Percentiles rank a stretch among this genome's conserved stretches.
Evolutionary conservation across 2,797 vertebrate genomes (phyloP).

Genomic region (Argya squamiceps): DNA sequence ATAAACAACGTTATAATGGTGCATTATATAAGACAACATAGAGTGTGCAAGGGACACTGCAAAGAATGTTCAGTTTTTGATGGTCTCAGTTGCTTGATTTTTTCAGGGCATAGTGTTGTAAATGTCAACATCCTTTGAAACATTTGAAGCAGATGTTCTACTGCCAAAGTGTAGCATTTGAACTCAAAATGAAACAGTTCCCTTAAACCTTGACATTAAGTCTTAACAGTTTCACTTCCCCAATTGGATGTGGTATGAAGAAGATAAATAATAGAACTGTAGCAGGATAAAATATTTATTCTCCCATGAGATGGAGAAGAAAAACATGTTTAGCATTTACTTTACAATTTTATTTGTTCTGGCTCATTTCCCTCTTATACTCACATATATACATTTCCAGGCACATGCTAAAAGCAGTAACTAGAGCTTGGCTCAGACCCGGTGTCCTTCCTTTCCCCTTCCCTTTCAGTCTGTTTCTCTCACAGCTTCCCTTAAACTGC

Average conservation of each 20-base stretch:
- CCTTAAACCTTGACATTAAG: slow-evolving; percentile 65
- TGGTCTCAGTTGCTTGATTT: background rate
- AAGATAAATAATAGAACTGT: slow-evolving; percentile 76
- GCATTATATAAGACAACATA: background rate
- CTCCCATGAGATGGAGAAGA: slow-evolving; percentile 63
- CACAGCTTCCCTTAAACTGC: slow-evolving; percentile 23
- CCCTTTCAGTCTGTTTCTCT: slow-evolving; percentile 10
- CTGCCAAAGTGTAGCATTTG: slow-evolving; percentile 59
- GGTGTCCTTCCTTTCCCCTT: slow-evolving; percentile 56
- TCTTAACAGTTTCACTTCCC: slow-evolving; percentile 68
- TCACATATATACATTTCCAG: slow-evolving; percentile 55
- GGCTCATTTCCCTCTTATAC: slow-evolving; percentile 67
- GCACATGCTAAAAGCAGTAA: slow-evolving; percentile 68
- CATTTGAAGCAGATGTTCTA: slow-evolving; percentile 58
- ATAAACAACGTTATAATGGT: background rate
- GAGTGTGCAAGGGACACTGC: background rate
- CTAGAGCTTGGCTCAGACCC: slow-evolving; percentile 35
- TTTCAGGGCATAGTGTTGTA: background rate
- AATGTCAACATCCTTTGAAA: slow-evolving; percentile 61
- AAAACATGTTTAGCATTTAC: slow-evolving; percentile 74
- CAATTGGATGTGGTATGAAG: slow-evolving; percentile 61
- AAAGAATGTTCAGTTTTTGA: slow-evolving; percentile 5
- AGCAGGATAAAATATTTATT: slow-evolving; percentile 74
- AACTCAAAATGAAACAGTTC: slow-evolving; percentile 67
- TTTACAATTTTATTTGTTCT: slow-evolving; percentile 73